phyloP scores from a whole-genome alignment of 2,113 vertebrate genomes.

The Corythornis vintsioides region DNA sequence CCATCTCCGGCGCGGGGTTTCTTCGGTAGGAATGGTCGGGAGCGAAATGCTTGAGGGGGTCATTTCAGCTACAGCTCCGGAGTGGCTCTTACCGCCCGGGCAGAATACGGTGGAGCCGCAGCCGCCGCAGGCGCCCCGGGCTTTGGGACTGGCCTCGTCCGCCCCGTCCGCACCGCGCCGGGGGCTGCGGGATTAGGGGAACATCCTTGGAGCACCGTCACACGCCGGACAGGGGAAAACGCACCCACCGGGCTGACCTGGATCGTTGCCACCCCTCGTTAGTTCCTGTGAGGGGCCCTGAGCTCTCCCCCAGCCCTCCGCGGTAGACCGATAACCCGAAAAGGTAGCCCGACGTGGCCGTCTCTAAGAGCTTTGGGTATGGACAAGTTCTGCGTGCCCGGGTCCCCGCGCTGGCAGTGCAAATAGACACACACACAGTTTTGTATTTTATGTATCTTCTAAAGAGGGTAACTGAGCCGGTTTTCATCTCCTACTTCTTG shows the following conservation, averaged over 20 bases:
- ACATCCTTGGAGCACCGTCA: not conserved
- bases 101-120: too few relatives aligned
- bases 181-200: not conserved
- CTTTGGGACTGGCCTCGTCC: not conserved
- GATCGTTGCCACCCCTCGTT: not conserved
- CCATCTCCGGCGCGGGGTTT: not conserved
- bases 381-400: fast-evolving
- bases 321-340: not conserved
- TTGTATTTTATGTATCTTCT: not conserved
- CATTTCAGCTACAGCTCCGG: not conserved
- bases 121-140: not conserved
- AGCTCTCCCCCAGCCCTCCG: not conserved
- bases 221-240: not conserved
- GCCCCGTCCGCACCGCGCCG: too few relatives aligned
- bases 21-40: not conserved
- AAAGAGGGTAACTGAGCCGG: not conserved
- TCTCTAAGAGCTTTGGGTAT: not conserved
- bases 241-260: not conserved
- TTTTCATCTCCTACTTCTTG: fast-evolving
- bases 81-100: not conserved
- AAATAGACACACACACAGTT: fast-evolving
- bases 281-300: not conserved
- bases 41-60: fast-evolving
- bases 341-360: not conserved
- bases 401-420: not conserved